phyloP scores from a whole-genome alignment of 64 coral and sea anemone species.

The Montipora cactus region DNA sequence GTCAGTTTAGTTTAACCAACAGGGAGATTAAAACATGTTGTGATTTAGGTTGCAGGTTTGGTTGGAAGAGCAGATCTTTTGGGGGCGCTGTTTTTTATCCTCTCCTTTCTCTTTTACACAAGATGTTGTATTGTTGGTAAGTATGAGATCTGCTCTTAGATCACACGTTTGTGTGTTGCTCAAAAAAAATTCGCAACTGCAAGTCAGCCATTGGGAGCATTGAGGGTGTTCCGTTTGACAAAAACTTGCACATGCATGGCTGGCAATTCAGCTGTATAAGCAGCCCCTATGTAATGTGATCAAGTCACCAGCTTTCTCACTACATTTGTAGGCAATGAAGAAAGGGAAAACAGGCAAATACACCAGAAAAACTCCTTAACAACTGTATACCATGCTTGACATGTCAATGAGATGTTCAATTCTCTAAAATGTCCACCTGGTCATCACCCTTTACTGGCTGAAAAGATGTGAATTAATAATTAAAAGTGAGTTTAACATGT shows the following conservation, averaged over 20 bases:
- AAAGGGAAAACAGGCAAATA: too few relatives aligned
- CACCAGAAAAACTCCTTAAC: too few relatives aligned
- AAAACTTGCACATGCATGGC: too few relatives aligned
- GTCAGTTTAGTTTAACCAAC: not conserved
- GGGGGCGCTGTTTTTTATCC: constrained; percentile 70
- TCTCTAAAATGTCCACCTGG: too few relatives aligned
- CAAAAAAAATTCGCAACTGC: not conserved
- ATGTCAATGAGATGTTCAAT: too few relatives aligned
- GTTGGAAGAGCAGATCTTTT: constrained; percentile 91
- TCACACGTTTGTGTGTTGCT: not conserved
- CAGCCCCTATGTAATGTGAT: too few relatives aligned
- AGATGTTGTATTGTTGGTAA: constrained; percentile 47
- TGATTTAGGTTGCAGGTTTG: constrained; percentile 87
- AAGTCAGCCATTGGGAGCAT: not conserved
- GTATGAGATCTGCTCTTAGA: not conserved
- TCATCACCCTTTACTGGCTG: not conserved
- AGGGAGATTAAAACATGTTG: not conserved
- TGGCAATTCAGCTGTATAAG: too few relatives aligned
- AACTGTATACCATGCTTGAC: too few relatives aligned
- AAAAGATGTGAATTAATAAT: not conserved
- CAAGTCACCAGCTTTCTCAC: too few relatives aligned
- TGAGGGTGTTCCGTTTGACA: too few relatives aligned
- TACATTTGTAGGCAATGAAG: too few relatives aligned
- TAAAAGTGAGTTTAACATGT: not conserved
- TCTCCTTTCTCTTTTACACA: constrained; percentile 82